A percentile compares a stretch with the other conserved stretches of the same genome.
These are phyloP conservation scores for Plebejus melissa DNA, from an alignment of 2,888 invertebrate species.

Conservation along the genomic window DNA sequence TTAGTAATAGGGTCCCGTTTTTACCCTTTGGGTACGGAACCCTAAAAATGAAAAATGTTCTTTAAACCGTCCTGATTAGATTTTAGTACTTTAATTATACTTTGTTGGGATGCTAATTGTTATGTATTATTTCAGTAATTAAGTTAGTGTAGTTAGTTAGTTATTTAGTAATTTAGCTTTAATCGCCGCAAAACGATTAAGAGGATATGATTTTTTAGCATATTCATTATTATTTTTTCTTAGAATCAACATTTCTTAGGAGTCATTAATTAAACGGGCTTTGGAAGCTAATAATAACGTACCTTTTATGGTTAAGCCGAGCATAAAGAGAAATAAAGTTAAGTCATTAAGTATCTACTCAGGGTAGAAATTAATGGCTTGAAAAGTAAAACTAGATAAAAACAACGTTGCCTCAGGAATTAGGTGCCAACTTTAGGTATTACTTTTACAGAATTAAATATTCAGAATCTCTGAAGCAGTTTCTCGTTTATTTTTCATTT, in stretches of 20 bases:
- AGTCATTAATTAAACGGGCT: background rate
- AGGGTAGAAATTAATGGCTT: background rate
- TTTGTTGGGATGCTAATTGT: background rate
- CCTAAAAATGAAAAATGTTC: too few relatives aligned
- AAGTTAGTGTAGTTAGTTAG: too few relatives aligned
- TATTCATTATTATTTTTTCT: background rate
- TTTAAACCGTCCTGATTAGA: too few relatives aligned
- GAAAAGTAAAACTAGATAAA: background rate
- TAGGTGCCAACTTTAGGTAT: background rate
- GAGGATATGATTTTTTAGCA: background rate
- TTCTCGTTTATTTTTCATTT: background rate
- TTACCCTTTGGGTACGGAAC: too few relatives aligned
- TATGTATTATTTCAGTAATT: background rate
- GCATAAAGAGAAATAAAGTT: slow-evolving; percentile 12
- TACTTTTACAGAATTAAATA: slow-evolving; percentile 10
- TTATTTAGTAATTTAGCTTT: too few relatives aligned
- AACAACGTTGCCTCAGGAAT: background rate
- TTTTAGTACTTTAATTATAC: too few relatives aligned
- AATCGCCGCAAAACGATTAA: background rate
- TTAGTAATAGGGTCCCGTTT: too few relatives aligned
- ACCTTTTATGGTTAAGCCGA: background rate
- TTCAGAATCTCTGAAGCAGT: background rate
- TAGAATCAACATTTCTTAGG: background rate
- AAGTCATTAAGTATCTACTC: slow-evolving; percentile 1
- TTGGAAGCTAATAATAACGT: background rate